These are phyloP conservation scores for Notothenia coriiceps DNA, from an alignment of 2,113 vertebrate genomes.

Conservation along the genomic window DNA sequence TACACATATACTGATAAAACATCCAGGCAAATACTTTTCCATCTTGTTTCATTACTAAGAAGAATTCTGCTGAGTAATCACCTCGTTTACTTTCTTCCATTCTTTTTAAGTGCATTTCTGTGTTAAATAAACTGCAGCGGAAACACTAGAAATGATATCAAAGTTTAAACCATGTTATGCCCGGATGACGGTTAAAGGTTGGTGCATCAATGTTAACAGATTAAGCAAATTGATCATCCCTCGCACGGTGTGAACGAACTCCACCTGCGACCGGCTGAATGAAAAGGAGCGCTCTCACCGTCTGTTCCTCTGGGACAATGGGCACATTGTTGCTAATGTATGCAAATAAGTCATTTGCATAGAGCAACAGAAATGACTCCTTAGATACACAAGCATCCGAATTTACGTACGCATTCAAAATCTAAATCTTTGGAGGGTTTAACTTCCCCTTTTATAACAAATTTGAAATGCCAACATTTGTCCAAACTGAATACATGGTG, in stretches of 20 bases:
- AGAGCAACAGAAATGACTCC: not conserved
- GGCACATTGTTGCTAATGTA: slow-evolving; percentile 31
- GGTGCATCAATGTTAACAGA: not conserved
- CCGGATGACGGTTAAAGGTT: too few species aligned
- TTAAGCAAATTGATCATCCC: not conserved
- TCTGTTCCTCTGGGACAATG: slow-evolving; percentile 40
- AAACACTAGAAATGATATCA: too few species aligned
- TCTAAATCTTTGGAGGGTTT: not conserved
- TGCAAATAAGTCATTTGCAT: slow-evolving; percentile 55
- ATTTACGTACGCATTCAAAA: not conserved
- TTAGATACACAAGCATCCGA: slow-evolving; percentile 1
- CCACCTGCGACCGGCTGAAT: slow-evolving; percentile 35
- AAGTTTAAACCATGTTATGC: too few species aligned
- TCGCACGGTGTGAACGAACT: not conserved
- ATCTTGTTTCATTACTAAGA: too few species aligned
- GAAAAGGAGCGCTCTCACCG: slow-evolving; percentile 10
- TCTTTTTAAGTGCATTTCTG: too few species aligned
- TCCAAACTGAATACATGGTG: not conserved
- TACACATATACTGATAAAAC: not conserved
- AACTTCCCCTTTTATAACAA: not conserved
- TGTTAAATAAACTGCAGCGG: too few species aligned
- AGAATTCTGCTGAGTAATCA: too few species aligned
- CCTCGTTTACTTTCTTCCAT: too few species aligned
- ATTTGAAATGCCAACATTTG: not conserved
- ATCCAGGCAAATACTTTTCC: not conserved